phyloP scores from a whole-genome alignment of 1,140 invertebrate species.

The Neodiprion pinetum region DNA sequence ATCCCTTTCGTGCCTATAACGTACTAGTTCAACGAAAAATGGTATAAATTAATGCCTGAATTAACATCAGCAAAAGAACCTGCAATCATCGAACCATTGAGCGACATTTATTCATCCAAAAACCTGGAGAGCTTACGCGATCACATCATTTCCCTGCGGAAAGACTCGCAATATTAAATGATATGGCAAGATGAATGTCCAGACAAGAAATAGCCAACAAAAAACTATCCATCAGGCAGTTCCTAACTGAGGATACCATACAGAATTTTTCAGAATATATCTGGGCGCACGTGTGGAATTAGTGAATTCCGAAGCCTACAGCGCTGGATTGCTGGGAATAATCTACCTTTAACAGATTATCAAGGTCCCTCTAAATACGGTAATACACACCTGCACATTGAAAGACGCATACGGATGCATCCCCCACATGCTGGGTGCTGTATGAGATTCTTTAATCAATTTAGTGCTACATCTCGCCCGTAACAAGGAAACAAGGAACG shows the following conservation, averaged over 20 bases:
- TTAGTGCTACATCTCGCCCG: too few species aligned
- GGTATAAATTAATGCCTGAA: constrained; percentile 26
- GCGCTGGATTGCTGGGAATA: too few species aligned
- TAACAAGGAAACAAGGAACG: too few species aligned
- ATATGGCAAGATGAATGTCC: not conserved
- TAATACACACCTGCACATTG: too few species aligned
- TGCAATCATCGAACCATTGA: not conserved
- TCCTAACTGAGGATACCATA: not conserved
- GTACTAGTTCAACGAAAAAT: constrained; percentile 23
- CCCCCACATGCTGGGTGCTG: too few species aligned
- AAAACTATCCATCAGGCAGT: not conserved
- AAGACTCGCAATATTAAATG: constrained; percentile 6
- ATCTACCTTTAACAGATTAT: too few species aligned
- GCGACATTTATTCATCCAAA: constrained; percentile 1
- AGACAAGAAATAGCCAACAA: not conserved
- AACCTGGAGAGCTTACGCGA: not conserved
- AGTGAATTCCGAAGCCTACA: too few species aligned
- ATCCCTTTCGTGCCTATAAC: constrained; percentile 21
- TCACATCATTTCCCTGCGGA: constrained; percentile 14
- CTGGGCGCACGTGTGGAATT: not conserved
- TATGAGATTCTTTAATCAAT: too few species aligned
- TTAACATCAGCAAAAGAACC: not conserved
- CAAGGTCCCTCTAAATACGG: too few species aligned
- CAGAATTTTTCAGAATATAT: not conserved
- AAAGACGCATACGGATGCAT: too few species aligned